Evolutionary conservation across 2,113 vertebrate genomes (phyloP).

Genomic region (Thamnophis sirtalis): DNA sequence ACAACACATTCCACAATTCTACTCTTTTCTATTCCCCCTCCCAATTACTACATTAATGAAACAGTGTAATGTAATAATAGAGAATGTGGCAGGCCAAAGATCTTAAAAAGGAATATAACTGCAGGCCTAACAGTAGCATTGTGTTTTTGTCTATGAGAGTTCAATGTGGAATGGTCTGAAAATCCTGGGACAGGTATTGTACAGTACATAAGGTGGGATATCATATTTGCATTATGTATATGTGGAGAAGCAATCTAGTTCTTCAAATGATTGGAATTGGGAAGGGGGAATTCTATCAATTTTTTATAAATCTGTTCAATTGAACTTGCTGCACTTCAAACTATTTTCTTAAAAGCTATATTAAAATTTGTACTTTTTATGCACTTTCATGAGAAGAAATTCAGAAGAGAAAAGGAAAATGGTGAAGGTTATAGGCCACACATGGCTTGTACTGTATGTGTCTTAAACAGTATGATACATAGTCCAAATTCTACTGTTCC

Average conservation of each 20-base stretch:
- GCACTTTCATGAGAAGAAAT: too few relatives aligned
- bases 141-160: neutral
- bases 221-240: neutral
- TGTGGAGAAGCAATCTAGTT: neutral
- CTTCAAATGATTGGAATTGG: neutral
- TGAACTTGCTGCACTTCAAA: neutral
- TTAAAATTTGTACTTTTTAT: too few relatives aligned
- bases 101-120: too few relatives aligned
- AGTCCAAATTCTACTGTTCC: neutral
- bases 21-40: too few relatives aligned
- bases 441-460: neutral
- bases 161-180: neutral
- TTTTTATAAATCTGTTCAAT: neutral
- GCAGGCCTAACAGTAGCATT: too few relatives aligned
- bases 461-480: neutral
- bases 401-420: too few relatives aligned
- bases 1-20: too few relatives aligned
- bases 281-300: neutral
- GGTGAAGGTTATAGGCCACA: too few relatives aligned
- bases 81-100: too few relatives aligned
- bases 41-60: too few relatives aligned
- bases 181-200: neutral
- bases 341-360: neutral
- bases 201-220: too few relatives aligned
- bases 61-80: too few relatives aligned